phyloP scores from a whole-genome alignment of 2,113 vertebrate genomes.

The Thunnus thynnus region DNA sequence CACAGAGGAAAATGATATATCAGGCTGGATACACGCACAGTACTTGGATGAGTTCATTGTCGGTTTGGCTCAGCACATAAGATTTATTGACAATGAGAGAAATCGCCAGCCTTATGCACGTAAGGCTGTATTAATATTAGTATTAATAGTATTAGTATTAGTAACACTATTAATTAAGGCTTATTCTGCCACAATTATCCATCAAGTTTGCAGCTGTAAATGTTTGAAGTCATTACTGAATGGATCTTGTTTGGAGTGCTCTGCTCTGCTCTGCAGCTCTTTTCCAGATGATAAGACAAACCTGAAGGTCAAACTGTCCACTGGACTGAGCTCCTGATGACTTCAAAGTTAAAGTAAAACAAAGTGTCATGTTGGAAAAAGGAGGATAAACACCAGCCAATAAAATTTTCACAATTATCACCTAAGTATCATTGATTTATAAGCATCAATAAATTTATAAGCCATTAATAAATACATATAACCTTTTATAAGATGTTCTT shows the following conservation, averaged over 20 bases:
- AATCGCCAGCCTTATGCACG: no score
- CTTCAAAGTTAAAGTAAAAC: no score
- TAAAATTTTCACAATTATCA: background rate
- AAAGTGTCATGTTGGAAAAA: no score
- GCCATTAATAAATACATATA: background rate
- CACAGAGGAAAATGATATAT: no score
- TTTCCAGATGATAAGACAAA: background rate
- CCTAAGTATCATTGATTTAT: background rate
- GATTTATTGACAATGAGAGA: no score
- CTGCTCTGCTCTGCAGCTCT: background rate
- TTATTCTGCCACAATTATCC: background rate
- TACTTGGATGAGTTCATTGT: no score
- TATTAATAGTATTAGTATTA: no score
- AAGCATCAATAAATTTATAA: background rate
- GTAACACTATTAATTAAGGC: background rate
- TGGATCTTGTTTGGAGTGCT: background rate
- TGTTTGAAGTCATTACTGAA: background rate
- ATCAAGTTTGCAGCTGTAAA: background rate
- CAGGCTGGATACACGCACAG: no score
- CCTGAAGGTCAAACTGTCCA: constrained; percentile 1
- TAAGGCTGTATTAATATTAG: no score
- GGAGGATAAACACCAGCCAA: no score
- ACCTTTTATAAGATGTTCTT: background rate
- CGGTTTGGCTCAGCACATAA: no score
- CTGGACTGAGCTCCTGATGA: background rate